phyloP scores from a whole-genome alignment of 2,888 invertebrate species.

The Carcina quercana region DNA sequence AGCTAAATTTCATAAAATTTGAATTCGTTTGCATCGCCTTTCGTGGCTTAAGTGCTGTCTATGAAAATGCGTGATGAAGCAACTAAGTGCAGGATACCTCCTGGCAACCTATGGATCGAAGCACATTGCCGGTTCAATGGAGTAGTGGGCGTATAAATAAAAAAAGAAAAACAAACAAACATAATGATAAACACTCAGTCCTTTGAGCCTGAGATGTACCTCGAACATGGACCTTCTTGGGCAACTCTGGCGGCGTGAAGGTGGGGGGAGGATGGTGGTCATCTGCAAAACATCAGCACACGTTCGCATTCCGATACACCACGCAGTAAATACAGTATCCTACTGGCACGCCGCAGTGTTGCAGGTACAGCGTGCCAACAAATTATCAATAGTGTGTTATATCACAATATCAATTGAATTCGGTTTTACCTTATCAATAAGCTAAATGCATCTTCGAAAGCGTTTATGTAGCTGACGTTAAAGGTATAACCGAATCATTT shows the following conservation, averaged over 20 bases:
- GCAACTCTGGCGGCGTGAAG: constrained; percentile 99
- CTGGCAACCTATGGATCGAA: constrained; percentile 53
- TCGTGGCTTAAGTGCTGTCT: constrained; percentile 52
- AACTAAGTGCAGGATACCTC: constrained; percentile 64
- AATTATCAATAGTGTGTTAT: background rate
- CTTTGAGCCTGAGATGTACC: constrained; percentile 78
- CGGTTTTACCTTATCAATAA: constrained; percentile 36
- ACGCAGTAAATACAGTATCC: constrained; percentile 54
- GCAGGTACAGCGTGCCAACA: background rate
- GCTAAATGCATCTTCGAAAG: constrained; percentile 2
- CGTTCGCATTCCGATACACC: constrained; percentile 75
- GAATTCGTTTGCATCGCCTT: constrained; percentile 24
- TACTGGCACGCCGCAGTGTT: constrained; percentile 25
- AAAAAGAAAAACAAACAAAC: constrained; percentile 37
- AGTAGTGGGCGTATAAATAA: constrained; percentile 61
- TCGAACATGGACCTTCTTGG: constrained; percentile 98
- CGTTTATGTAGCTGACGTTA: constrained; percentile 10
- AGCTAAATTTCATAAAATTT: constrained; percentile 35
- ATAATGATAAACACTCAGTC: constrained; percentile 59
- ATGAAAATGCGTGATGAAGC: constrained; percentile 70
- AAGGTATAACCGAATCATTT: constrained; percentile 41
- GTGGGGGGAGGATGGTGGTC: constrained; percentile 98
- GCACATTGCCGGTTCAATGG: constrained; percentile 59
- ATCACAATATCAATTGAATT: constrained; percentile 6
- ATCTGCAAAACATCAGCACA: constrained; percentile 92